phyloP scores from a whole-genome alignment of 2,797 vertebrate species.

The Benthosema pterotum region DNA sequence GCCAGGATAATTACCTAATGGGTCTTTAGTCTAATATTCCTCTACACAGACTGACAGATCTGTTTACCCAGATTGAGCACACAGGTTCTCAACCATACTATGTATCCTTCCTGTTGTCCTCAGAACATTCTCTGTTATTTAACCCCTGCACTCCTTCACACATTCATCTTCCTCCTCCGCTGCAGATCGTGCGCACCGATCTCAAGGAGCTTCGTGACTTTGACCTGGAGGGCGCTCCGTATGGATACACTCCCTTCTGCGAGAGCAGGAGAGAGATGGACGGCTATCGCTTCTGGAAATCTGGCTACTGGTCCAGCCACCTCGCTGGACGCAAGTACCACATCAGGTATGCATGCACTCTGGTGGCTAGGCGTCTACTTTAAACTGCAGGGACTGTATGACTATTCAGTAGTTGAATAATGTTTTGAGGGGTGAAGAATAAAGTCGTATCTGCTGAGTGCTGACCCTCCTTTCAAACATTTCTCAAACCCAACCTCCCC shows the following conservation, averaged over 20 bases:
- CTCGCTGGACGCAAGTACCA: conserved; percentile 96
- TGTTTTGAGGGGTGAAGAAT: too few relatives aligned
- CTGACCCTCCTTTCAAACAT: background rate
- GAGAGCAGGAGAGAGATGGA: conserved; percentile 97
- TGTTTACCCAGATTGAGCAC: too few relatives aligned
- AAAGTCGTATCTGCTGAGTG: too few relatives aligned
- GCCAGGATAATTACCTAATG: too few relatives aligned
- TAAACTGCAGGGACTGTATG: background rate
- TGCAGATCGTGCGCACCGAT: conserved; percentile 96
- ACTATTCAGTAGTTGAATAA: too few relatives aligned
- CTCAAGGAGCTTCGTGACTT: conserved; percentile 95
- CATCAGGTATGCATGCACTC: conserved; percentile 85
- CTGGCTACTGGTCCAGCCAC: conserved; percentile 98
- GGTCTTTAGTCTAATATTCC: too few relatives aligned
- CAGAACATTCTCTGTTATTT: background rate
- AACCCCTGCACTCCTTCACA: background rate
- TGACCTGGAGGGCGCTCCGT: conserved; percentile 93
- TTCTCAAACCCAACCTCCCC: background rate
- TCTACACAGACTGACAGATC: too few relatives aligned
- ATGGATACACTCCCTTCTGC: conserved; percentile 97
- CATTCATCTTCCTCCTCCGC: background rate
- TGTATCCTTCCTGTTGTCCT: too few relatives aligned
- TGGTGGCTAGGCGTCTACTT: background rate
- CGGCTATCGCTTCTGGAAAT: conserved; percentile 98
- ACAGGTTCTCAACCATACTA: too few relatives aligned